phyloP scores from a whole-genome alignment of 2,888 invertebrate species.

The Tipula lateralis region DNA sequence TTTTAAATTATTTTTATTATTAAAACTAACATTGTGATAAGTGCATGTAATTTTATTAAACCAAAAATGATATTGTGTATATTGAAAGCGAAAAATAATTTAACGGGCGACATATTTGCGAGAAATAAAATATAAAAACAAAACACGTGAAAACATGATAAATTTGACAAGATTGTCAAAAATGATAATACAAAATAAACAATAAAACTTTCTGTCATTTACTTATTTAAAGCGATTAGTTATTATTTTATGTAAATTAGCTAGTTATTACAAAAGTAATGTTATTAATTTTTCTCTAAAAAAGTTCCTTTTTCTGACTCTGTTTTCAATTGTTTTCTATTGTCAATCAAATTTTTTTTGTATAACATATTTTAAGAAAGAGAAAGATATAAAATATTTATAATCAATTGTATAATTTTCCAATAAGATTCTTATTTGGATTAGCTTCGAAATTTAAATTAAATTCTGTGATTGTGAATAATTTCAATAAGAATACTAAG shows the following conservation, averaged over 20 bases:
- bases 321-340: conserved; percentile 24
- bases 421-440: neutral
- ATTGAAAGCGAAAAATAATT: neutral
- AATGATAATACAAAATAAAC: neutral
- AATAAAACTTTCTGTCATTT: neutral
- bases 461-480: neutral
- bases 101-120: neutral
- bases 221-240: neutral
- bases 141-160: neutral
- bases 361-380: neutral
- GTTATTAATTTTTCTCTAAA: neutral
- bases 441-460: neutral
- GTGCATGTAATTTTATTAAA: neutral
- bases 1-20: neutral
- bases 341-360: neutral
- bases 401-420: neutral
- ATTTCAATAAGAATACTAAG: neutral
- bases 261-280: neutral
- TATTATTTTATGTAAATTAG: neutral
- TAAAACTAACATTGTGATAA: neutral
- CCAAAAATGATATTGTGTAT: neutral
- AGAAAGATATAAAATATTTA: neutral
- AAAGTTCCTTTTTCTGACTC: neutral
- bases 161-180: conserved; percentile 24
- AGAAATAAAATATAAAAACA: neutral